phyloP scores from a whole-genome alignment of 2,797 vertebrate genomes.

The Distichodus sexfasciatus region DNA sequence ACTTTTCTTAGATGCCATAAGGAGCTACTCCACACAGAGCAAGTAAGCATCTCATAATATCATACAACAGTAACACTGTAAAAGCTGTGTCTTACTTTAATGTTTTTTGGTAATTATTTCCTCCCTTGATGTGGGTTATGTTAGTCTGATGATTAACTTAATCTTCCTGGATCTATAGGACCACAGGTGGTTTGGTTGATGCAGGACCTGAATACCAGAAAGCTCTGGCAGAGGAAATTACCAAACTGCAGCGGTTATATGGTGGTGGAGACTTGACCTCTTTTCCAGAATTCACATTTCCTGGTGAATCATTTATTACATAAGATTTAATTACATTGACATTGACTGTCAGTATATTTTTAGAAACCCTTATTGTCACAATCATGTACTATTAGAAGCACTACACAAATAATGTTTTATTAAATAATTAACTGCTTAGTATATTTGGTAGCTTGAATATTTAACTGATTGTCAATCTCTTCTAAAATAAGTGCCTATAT shows the following conservation, averaged over 20 bases:
- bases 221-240: conserved; percentile 78
- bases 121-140: too few species aligned
- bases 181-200: conserved; percentile 80
- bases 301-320: conserved; percentile 80
- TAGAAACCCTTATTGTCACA: too few species aligned
- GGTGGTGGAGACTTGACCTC: conserved; percentile 82
- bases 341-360: too few species aligned
- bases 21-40: conserved; percentile 82
- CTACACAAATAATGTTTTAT: too few species aligned
- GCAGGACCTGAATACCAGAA: conserved; percentile 83
- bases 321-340: too few species aligned
- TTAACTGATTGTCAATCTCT: too few species aligned
- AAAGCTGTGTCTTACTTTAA: neutral
- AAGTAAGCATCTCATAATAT: conserved; percentile 72
- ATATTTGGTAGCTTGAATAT: too few species aligned
- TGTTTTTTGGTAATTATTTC: neutral
- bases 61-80: neutral
- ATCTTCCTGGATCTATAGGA: conserved; percentile 60
- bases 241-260: conserved; percentile 84
- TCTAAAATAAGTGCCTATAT: too few species aligned
- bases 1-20: conserved; percentile 90
- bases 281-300: conserved; percentile 89
- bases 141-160: neutral
- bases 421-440: too few species aligned
- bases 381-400: too few species aligned